Evolutionary conservation across 23 tunicate species (phyloP), one percentile per base, ranked within the genome.

Genomic region (Botrylloides violaceus): DNA sequence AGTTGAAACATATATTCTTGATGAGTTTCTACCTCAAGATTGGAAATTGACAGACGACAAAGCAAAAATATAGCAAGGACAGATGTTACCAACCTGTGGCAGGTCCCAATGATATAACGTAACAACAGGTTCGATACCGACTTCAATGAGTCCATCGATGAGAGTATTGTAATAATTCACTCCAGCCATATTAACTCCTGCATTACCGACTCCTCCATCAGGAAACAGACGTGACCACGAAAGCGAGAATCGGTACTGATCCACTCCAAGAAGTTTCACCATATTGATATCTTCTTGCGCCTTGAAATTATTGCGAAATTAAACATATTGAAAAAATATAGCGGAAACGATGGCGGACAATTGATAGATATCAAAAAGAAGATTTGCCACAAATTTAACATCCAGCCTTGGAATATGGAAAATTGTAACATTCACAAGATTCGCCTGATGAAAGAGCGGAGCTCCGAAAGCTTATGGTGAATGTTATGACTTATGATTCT

Each of bases 61-160:
- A n/a, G n/a, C n/a, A n/a, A n/a, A 19, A 15, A 21, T 32, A 29
- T 32, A 22, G 5, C 31, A 15, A 83, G n/a, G n/a, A n/a, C n/a
- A n/a, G n/a, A n/a, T n/a, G n/a, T n/a, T n/a, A 43, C 63, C 49
- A 0, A 84, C 98, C 75, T 92, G 98, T 22, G 98, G 98, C 25
- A 92, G 79, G 71, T 92, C 98, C 98, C 98, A 92, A 59, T 92
- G 98, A 47, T 92, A 92, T 29, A 92, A 72, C 23, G 98, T 92
- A 9, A 92, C 98, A 4, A 92, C 92, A 6, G 98, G 98, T 80
- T 92, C 93, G 30, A 92, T 57, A 59, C 85, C 84, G 50, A 72
- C 71, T 22, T 65, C 82, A 33, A 80, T 38, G 0, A 93, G 85
- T 1, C 56, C 43, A 59, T 85, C 88, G 48, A 93, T 80, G 31